Base-by-base conservation (phyloP, 2,797 vertebrate species). In the Dipus sagitta region DNA sequence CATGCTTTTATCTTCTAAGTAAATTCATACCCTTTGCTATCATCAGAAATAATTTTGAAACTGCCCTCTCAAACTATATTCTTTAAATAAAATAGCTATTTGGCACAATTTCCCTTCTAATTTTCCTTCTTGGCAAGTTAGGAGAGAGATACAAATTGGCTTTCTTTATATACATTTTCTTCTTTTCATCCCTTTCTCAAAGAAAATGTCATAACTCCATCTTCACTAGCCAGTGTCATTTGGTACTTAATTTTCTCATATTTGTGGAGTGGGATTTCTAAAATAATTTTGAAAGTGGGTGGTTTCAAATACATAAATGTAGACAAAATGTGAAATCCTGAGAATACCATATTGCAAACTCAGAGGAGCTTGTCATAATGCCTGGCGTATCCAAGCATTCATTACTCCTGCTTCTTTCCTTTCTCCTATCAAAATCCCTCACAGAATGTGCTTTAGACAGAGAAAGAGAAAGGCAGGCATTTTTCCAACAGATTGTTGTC, bases 41-140 rank as follows among this genome's bases (percentile, higher is more conserved):
- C 72, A 70, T 91, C 72, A 60, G 79, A 80, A 79, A 77, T 90
- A 52, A 88, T 80, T 92, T 54, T 62, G 11, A 4, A 42, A 77
- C 74, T 71, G n/a, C 32, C 13, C 74, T 68, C 34, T 95, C 58
- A 54, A 77, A 60, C 42, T 65, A 64, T 52, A 91, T 87, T 54
- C 42, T 91, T 82, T 60, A 88, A 85, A 82, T 85, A 75, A 64
- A 94, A 79, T 34, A 92, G 26, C 34, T n/a, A 42, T 72, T 88
- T 92, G 71, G 12, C 26, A 92, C 38, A 68, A 52, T 86, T 88
- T 91, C 11, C 18, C 58, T 83, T 82, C 13, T 47, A 28, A 47
- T 71, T 88, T 79, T 47, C 14, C 67, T 90, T 47, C 67, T 71
- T 72, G 30, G 67, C 47, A 86, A 17, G 20, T 62, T 64, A 86